Base-by-base conservation (phyloP, 2,113 vertebrate species). In the Phoenicopterus ruber region DNA sequence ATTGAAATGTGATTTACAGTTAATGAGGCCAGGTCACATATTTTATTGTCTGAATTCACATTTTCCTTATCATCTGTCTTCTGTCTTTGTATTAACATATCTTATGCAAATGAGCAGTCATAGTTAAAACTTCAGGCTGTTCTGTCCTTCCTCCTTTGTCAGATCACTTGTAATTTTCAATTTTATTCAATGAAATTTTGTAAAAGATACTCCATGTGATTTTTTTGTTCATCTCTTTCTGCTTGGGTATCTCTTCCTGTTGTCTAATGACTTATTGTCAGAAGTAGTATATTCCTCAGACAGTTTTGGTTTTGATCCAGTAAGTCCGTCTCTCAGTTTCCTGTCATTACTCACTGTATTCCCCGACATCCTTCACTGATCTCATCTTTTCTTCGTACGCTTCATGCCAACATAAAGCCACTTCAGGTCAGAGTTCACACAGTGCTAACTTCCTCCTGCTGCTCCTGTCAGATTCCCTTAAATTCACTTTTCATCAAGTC, bases 311-410 rank as follows among this genome's bases (percentile, higher is more conserved):
- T 96, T 94, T 94, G 86, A 82, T 93, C 86, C 84, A 91, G 55
- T 76, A 87, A 79, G 69, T 76, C 42, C 72, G 91, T 71, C 47
- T 95, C 65, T 91, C 72, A 42, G 65, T 76, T 94, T 94, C 73
- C 69, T 97, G 89, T 63, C 77, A 93, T 96, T 96, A 82, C 24
- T 96, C 80, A 92, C 44, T 92, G 66, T 93, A 73, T 57, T 93
- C 67, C 19, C 67, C 1, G 38, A 91, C 77, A 71, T 79, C 61
- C 86, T 93, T 87, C 91, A 81, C 93, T 96, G 96, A 97, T 89
- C 80, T 96, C 93, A 94, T 96, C 89, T 78, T 92, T 94, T 81
- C 67, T 91, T 95, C 89, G 65, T 55, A 74, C 26, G 24, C 47
- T 87, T 96, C 26, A 66, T 84, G 83, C 69, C 77, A 91, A 47